Evolutionary conservation across 1,140 invertebrate genomes (phyloP), one percentile per base, ranked within the genome.

Genomic region (Papilio machaon): DNA sequence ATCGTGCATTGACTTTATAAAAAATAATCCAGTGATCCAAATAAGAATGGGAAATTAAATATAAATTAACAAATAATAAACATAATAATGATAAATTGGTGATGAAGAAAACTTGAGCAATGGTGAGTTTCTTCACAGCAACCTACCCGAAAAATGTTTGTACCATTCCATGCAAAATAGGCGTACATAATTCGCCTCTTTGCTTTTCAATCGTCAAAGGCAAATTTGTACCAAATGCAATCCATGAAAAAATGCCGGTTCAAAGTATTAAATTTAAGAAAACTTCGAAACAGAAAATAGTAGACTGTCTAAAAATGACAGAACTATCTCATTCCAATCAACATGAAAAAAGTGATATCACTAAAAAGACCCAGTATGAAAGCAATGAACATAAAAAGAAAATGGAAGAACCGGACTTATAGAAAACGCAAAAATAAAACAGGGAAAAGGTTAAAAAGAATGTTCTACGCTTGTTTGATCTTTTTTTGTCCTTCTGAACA

Each of bases 111-210:
- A 64, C 15, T 17, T 30, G 49, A 74, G 70, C 52, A 46, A 85
- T 85, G 80, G 82, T 85, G 19, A 81, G 47, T n/a, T 85, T 83
- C 73, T 81, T 85, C 38, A 80, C 82, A 17, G 77, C 67, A 47
- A 82, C 83, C 13, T 76, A 76, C n/a, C 82, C 82, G 11, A 83
- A 74, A 43, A 81, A 64, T 74, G 46, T 76, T 10, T 76, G 47
- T 54, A 74, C 17, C 15, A 47, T 52, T 13, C 74, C 74, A 19
- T 15, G 13, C 11, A 52, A 52, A 76, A 49, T 76, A 47, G n/a
- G 46, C 13, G 46, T 76, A 35, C 74, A 54, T 30, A 30, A n/a
- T 49, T 76, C 74, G 9, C 74, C 74, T 76, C 46, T 54, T 30
- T 76, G 74, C 19, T 76, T 76, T 2, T 76, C 46, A 46, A 52